Percentiles rank a stretch among this genome's conserved stretches.
Evolutionary conservation across 2,113 vertebrate genomes (phyloP).

Genomic region (Sceloporus undulatus): DNA sequence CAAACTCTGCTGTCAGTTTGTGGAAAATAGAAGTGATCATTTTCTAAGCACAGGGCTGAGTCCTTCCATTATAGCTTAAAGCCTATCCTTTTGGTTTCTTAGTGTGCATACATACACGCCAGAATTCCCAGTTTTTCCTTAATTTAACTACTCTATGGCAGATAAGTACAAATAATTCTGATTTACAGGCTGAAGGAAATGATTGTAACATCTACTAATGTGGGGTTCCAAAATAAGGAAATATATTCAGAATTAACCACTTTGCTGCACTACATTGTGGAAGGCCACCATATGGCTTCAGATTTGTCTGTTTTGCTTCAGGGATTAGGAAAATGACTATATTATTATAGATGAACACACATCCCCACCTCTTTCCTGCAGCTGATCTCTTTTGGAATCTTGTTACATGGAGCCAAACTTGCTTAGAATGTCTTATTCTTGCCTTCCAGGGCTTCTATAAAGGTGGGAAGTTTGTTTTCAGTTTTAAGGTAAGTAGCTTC

Average conservation of each 20-base stretch:
- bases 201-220: not conserved
- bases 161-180: not conserved
- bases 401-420: not conserved
- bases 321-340: not conserved
- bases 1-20: not conserved
- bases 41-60: not conserved
- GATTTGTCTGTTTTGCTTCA: conserved; percentile 6
- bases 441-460: conserved; percentile 90
- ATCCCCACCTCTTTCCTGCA: not conserved
- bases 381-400: not conserved
- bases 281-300: not conserved
- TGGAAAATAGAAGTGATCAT: not conserved
- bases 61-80: not conserved
- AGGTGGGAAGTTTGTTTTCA: conserved; percentile 95
- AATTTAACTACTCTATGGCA: not conserved
- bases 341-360: not conserved
- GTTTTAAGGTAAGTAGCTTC: conserved; percentile 90
- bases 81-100: not conserved
- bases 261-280: not conserved
- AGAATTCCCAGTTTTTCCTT: not conserved
- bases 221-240: not conserved
- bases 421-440: conserved; percentile 18
- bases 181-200: not conserved
- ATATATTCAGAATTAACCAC: not conserved
- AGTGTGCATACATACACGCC: not conserved